Evolutionary conservation across 1,140 invertebrate genomes (phyloP).

Genomic region (Batillaria attramentaria): DNA sequence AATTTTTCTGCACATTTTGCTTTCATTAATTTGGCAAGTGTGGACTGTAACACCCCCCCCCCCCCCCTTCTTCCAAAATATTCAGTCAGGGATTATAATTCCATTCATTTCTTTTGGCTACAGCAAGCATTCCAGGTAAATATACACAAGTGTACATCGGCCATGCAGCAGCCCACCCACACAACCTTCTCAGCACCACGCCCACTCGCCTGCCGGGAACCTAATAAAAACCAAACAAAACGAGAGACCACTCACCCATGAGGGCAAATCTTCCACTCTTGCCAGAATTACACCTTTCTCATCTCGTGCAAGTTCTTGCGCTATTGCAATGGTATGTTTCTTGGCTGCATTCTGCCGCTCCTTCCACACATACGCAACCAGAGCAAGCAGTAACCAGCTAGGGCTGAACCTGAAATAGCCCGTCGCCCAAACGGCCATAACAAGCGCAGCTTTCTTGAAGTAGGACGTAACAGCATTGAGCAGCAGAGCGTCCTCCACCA

Average conservation of each 20-base stretch:
- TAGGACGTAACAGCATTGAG: constrained; percentile 54
- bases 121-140: neutral
- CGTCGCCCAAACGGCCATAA: constrained; percentile 78
- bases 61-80: neutral
- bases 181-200: neutral
- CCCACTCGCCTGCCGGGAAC: neutral
- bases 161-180: too few relatives aligned
- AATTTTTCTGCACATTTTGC: too few relatives aligned
- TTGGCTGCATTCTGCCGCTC: constrained; percentile 84
- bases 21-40: too few relatives aligned
- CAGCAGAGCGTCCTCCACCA: constrained; percentile 58
- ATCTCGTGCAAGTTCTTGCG: constrained; percentile 84
- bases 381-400: constrained; percentile 89
- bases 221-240: neutral
- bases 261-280: constrained; percentile 87
- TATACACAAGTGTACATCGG: too few relatives aligned
- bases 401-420: constrained; percentile 89
- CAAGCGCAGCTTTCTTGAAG: constrained; percentile 63
- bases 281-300: constrained; percentile 91
- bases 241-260: constrained; percentile 81
- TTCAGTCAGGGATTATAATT: neutral
- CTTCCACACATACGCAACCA: constrained; percentile 84
- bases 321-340: constrained; percentile 82
- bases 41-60: constrained; percentile 4
- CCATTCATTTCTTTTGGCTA: neutral